Conservation (phyloP, 2,113 vertebrate genomes). For the Tupaia chinensis region DNA sequence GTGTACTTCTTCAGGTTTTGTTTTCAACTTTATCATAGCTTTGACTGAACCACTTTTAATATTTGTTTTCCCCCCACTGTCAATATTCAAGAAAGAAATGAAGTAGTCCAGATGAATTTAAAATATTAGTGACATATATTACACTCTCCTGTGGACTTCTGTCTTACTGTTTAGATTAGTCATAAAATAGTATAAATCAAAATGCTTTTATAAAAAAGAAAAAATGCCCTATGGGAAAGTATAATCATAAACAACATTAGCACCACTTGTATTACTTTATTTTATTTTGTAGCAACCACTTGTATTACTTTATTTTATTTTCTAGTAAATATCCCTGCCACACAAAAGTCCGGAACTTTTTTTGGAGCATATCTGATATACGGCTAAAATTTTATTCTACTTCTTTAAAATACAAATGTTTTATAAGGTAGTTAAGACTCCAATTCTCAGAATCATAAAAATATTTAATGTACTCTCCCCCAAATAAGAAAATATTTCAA, state of each 20-base stretch:
- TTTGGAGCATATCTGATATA: not conserved
- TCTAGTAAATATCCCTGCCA: not conserved
- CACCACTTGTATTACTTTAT: not conserved
- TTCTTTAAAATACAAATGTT: not conserved
- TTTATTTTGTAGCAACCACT: conserved; percentile 7
- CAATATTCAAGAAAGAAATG: conserved; percentile 32
- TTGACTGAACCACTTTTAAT: conserved; percentile 54
- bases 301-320: too few species aligned
- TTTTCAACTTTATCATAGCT: conserved; percentile 29
- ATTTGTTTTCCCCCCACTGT: conserved; percentile 44
- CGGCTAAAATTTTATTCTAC: not conserved
- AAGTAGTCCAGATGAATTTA: conserved; percentile 39
- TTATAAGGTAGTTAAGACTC: not conserved
- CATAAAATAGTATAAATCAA: conserved; percentile 1
- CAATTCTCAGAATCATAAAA: not conserved
- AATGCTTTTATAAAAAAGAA: not conserved
- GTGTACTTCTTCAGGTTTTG: not conserved
- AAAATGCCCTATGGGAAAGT: not conserved
- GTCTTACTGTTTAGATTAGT: conserved; percentile 22
- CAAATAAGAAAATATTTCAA: not conserved
- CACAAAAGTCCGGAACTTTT: not conserved
- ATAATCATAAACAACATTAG: conserved; percentile 3
- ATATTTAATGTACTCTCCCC: not conserved
- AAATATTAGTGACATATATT: conserved; percentile 25
- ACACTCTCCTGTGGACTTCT: not conserved